Evolutionary conservation across 2,888 invertebrate genomes (phyloP).

Genomic region (Euclidia mi): DNA sequence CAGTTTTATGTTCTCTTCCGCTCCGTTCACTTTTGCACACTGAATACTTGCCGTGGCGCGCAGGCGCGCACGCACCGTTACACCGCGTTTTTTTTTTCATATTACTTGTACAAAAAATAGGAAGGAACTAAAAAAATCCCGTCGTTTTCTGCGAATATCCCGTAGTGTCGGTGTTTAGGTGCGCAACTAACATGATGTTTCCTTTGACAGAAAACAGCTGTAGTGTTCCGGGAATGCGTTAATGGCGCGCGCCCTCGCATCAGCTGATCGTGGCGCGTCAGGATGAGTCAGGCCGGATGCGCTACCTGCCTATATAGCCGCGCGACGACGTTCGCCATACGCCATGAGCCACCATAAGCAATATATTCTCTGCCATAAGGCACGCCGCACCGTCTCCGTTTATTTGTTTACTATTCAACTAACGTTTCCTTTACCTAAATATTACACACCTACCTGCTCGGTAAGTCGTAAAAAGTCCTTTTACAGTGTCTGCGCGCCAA

Average conservation of each 20-base stretch:
- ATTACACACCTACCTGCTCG: neutral
- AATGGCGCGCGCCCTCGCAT: slow-evolving; percentile 5
- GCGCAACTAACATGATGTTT: slow-evolving; percentile 11
- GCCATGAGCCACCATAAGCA: too few relatives aligned
- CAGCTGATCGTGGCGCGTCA: slow-evolving; percentile 6
- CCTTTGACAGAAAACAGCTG: slow-evolving; percentile 27
- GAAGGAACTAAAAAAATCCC: slow-evolving; percentile 4
- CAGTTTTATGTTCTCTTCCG: neutral
- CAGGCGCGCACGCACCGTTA: too few relatives aligned
- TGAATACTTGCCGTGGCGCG: too few relatives aligned
- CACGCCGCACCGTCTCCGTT: neutral
- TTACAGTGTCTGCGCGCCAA: too few relatives aligned
- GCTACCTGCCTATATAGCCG: too few relatives aligned
- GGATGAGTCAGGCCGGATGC: neutral
- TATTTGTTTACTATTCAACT: slow-evolving; percentile 1
- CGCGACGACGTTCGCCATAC: too few relatives aligned
- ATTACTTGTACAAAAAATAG: neutral
- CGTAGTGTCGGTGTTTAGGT: neutral
- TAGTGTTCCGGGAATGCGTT: slow-evolving; percentile 14
- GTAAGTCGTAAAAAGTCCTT: too few relatives aligned
- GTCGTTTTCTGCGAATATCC: slow-evolving; percentile 8
- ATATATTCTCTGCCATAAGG: too few relatives aligned
- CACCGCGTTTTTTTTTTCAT: too few relatives aligned
- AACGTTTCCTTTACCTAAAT: slow-evolving; percentile 6
- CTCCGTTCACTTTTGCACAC: neutral